phyloP scores from a whole-genome alignment of 2,797 vertebrate genomes.

The Astyanax mexicanus region DNA sequence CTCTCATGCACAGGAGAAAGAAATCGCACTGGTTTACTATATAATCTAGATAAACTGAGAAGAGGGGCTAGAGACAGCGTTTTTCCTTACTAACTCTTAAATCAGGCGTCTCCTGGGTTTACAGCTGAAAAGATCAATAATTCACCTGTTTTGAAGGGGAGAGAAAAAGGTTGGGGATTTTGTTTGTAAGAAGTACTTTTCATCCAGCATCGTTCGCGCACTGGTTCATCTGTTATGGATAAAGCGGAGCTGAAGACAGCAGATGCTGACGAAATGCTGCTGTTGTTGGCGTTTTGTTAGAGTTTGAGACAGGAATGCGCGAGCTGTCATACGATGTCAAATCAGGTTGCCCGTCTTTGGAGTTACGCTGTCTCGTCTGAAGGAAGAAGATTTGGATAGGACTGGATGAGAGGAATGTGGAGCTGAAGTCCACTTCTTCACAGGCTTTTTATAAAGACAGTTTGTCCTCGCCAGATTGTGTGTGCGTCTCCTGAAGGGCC shows the following conservation, averaged over 20 bases:
- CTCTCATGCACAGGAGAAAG: neutral
- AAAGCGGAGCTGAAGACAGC: neutral
- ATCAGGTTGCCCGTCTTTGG: neutral
- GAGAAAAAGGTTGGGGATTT: conserved; percentile 42
- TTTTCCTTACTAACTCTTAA: conserved; percentile 22
- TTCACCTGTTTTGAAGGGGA: conserved; percentile 34
- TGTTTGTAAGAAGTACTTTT: conserved; percentile 31
- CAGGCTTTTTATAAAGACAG: neutral
- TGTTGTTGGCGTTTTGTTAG: neutral
- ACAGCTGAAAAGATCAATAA: conserved; percentile 49
- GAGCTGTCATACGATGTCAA: neutral
- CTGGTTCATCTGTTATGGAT: conserved; percentile 16
- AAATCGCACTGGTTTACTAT: conserved; percentile 23
- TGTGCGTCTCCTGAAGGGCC: conserved; percentile 18
- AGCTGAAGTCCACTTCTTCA: neutral
- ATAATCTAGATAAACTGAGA: neutral
- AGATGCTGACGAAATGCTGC: neutral
- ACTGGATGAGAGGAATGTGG: neutral
- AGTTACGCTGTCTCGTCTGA: neutral
- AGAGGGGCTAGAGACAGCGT: conserved; percentile 2
- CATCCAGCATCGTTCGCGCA: conserved; percentile 6
- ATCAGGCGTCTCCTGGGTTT: conserved; percentile 30
- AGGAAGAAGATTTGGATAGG: neutral
- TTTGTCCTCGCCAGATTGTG: conserved; percentile 4
- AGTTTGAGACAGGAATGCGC: neutral